Evolutionary conservation across 1,140 invertebrate genomes (phyloP), one percentile per base, ranked within the genome.

Genomic region (Ooceraea biroi): DNA sequence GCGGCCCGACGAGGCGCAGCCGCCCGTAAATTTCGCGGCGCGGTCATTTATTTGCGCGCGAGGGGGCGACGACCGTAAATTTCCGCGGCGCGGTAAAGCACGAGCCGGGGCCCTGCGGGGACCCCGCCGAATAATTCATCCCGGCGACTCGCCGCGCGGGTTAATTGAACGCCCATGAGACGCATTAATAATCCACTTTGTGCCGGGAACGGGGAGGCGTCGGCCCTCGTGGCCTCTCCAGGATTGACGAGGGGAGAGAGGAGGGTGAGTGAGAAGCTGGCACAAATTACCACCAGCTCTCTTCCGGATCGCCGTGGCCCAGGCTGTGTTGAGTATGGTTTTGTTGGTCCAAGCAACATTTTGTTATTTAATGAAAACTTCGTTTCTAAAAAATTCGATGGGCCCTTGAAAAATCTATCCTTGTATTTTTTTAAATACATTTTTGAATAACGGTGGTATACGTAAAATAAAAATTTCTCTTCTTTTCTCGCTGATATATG

Each of bases 151-250:
- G 55, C 30, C 17, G 48, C 48, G 76, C 66, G 50, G 69, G 69
- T 69, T 85, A 85, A 85, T 85, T 85, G 80, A 85, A 85, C 60
- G 61, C 69, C 84, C 65, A 84, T 84, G 52, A 84, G 60, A 85
- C 69, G 69, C 71, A 85, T 84, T 85, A 84, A 85, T 85, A 85
- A 85, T 83, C 72, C 52, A 66, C 69, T 83, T 83, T 66, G 61
- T 46, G 41, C 36, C 14, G 52, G 14, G 52, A 73, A 73, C 44
- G 11, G 27, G 17, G 58, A 76, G 36, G 44, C 12, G 10, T 27
- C 50, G 44, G 7, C 66, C n/a, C 44, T 66, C 17, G 44, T 55
- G 4, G 0, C 27, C 25, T 30, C 27, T 8, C 11, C 58, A 30
- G 14, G 10, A 1, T 36, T 8, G 14, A 44, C 48, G 11, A 73